Evolutionary conservation across 2,113 vertebrate genomes (phyloP).

Genomic region (Oreocharis arfaki): DNA sequence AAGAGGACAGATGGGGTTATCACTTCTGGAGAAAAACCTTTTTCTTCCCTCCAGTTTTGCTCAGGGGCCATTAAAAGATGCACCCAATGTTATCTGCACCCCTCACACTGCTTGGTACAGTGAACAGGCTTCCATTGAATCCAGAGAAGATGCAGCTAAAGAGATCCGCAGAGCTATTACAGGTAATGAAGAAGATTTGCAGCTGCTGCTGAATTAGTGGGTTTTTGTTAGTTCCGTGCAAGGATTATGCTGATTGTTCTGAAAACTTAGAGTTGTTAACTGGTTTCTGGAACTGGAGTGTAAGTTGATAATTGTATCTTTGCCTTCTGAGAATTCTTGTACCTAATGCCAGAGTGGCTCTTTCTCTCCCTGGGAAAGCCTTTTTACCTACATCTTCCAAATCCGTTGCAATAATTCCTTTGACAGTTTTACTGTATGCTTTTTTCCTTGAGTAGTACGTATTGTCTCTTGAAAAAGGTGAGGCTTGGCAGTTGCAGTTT

Average conservation of each 20-base stretch:
- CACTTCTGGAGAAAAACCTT: neutral
- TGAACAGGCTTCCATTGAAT: slow-evolving; percentile 88
- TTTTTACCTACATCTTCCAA: neutral
- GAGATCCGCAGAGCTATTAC: slow-evolving; percentile 89
- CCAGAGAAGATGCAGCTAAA: slow-evolving; percentile 86
- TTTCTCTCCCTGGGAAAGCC: neutral
- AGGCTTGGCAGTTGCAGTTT: neutral
- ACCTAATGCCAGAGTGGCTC: neutral
- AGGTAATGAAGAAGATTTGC: slow-evolving; percentile 66
- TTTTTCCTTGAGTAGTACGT: neutral
- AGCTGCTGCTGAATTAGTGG: neutral
- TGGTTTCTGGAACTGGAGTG: neutral
- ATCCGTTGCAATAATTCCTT: neutral
- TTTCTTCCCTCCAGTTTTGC: slow-evolving; percentile 72
- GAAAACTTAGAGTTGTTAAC: neutral
- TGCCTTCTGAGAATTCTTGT: neutral
- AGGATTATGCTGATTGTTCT: neutral
- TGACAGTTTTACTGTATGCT: neutral
- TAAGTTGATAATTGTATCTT: neutral
- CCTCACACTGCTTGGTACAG: slow-evolving; percentile 92
- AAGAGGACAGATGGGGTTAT: neutral
- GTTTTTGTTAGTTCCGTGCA: neutral
- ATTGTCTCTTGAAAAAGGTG: neutral
- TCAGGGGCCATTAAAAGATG: slow-evolving; percentile 86
- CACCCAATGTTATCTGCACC: slow-evolving; percentile 88